Evolutionary conservation across 2,888 invertebrate species (phyloP).

Genomic region (Drosophila crucigera): DNA sequence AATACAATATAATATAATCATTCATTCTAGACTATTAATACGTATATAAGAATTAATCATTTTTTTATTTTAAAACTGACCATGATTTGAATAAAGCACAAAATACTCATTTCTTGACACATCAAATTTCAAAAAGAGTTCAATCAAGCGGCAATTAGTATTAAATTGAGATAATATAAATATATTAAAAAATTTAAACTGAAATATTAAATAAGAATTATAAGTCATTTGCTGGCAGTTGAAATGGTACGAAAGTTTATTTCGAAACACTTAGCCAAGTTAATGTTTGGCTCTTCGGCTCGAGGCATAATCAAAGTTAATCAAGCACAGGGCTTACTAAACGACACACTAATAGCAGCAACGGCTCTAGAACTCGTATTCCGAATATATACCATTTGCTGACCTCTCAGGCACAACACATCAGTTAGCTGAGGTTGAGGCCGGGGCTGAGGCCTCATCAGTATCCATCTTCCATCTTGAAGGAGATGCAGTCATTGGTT

Average conservation of each 20-base stretch:
- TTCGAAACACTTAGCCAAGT: constrained; percentile 32
- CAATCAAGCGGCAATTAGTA: background rate
- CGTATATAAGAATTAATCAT: background rate
- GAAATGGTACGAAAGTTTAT: constrained; percentile 9
- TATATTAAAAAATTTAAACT: background rate
- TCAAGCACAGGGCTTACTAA: constrained; percentile 63
- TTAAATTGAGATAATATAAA: background rate
- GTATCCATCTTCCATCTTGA: constrained; percentile 70
- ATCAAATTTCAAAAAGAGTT: background rate
- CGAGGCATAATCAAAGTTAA: constrained; percentile 66
- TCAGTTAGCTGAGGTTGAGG: constrained; percentile 24
- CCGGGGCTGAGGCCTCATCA: constrained; percentile 61
- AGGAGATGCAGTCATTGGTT: constrained; percentile 61
- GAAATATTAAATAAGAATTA: background rate
- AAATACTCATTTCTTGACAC: background rate
- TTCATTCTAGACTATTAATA: background rate
- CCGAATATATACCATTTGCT: constrained; percentile 10
- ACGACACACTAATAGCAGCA: constrained; percentile 65
- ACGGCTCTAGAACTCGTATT: constrained; percentile 58
- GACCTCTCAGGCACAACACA: constrained; percentile 28
- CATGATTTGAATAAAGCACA: too few species aligned
- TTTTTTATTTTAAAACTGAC: too few species aligned
- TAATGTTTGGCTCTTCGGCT: constrained; percentile 52
- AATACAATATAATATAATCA: too few species aligned
- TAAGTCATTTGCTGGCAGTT: background rate